phyloP scores from a whole-genome alignment of 2,888 invertebrate species.

The Xanthorhoe spadicearia region DNA sequence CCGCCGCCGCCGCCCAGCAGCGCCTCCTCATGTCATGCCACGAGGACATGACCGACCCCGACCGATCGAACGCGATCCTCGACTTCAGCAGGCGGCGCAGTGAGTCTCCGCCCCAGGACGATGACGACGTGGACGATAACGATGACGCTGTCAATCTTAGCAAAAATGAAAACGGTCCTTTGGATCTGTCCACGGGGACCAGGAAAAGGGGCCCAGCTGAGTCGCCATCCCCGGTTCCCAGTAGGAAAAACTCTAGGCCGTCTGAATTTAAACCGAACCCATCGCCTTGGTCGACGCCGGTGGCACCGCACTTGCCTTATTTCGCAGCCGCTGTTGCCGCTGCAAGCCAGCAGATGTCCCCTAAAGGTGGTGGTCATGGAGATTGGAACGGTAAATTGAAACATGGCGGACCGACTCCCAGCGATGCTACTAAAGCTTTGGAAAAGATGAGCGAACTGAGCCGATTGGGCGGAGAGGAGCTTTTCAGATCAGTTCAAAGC shows the following conservation, averaged over 20 bases:
- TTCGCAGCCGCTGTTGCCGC: slow-evolving; percentile 92
- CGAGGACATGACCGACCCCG: slow-evolving; percentile 87
- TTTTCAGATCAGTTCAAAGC: slow-evolving; percentile 87
- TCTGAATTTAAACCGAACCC: slow-evolving; percentile 88
- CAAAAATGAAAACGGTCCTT: slow-evolving; percentile 89
- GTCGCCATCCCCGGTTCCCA: slow-evolving; percentile 85
- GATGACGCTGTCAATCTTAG: slow-evolving; percentile 89
- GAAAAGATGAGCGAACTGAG: slow-evolving; percentile 97
- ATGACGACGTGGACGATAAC: slow-evolving; percentile 82
- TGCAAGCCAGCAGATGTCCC: slow-evolving; percentile 87
- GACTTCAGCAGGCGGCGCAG: slow-evolving; percentile 92
- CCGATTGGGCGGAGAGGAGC: slow-evolving; percentile 91
- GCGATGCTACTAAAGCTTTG: slow-evolving; percentile 93
- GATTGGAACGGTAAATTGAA: slow-evolving; percentile 94
- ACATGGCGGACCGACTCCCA: slow-evolving; percentile 87
- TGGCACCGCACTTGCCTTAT: slow-evolving; percentile 91
- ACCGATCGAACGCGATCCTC: slow-evolving; percentile 87
- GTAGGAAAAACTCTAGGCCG: slow-evolving; percentile 87
- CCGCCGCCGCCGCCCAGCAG: slow-evolving; percentile 90
- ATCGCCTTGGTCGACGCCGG: slow-evolving; percentile 91
- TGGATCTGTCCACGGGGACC: slow-evolving; percentile 91
- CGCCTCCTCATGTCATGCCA: slow-evolving; percentile 91
- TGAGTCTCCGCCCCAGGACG: slow-evolving; percentile 74
- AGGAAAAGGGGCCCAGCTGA: slow-evolving; percentile 89
- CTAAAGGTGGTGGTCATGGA: slow-evolving; percentile 86